Evolutionary conservation across 2,113 vertebrate genomes (phyloP), one percentile per base, ranked within the genome.

Genomic region (Orthonyx spaldingii): DNA sequence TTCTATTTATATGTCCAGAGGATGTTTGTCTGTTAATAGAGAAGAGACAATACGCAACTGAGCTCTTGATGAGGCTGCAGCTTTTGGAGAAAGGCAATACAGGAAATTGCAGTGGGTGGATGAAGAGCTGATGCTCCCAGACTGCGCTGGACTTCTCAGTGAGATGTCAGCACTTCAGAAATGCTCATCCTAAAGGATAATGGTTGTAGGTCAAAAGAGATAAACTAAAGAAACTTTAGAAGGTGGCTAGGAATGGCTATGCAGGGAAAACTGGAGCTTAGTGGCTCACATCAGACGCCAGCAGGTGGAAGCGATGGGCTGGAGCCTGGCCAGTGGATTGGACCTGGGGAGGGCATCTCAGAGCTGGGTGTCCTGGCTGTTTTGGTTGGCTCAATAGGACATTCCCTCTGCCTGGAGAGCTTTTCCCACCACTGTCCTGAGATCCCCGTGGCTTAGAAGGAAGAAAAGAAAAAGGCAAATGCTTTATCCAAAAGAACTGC

Each of bases 91-190:
- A 74, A 35, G 37, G 53, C 56, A 52, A 16, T 33, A 9, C 5
- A 59, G 82, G 64, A 78, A 87, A 92, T 69, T 19, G 53, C 26
- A 10, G 53, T 28, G 74, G 9, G 32, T 16, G n/a, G 44, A 49
- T 55, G 0, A 0, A 72, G 69, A 77, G 24, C 9, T 5, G 5
- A 30, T 16, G 28, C 10, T 83, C 33, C 66, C 1, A 2, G 50
- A 18, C 33, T 56, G 12, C 0, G 0, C 33, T 7, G 6, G 63
- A 72, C 64, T 59, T 77, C n/a, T 61, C 3, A 2, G 8, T 52
- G 46, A 2, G 9, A 35, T 27, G n/a, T 39, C 63, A 39, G 46
- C 68, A 32, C 41, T 50, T 79, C 41, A 32, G 1, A 70, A 70
- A 47, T 0, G 0, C 66, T 64, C 56, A 27, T 55, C 44, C 37